Percentiles rank a stretch among this genome's conserved stretches.
Evolutionary conservation across 2,113 vertebrate species (phyloP).

Genomic region (Pachyramphus minor): DNA sequence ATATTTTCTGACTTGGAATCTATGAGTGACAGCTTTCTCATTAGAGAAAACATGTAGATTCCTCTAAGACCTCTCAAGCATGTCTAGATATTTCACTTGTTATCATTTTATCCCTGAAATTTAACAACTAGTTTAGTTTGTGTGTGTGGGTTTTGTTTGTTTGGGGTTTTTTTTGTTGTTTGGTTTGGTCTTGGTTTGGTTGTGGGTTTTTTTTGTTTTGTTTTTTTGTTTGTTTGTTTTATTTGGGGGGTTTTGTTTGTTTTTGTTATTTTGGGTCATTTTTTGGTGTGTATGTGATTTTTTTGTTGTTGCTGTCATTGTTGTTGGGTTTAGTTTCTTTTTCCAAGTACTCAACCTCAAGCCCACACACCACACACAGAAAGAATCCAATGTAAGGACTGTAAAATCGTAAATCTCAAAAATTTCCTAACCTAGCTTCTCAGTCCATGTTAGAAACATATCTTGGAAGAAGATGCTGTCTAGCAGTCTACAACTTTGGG

Average conservation of each 20-base stretch:
- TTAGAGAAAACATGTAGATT: neutral
- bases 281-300: too few relatives aligned
- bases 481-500: neutral
- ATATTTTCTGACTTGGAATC: neutral
- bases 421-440: neutral
- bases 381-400: neutral
- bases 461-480: neutral
- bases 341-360: neutral
- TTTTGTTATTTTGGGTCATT: too few relatives aligned
- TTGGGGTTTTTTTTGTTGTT: neutral
- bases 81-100: neutral
- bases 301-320: neutral
- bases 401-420: neutral
- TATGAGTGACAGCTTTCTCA: neutral
- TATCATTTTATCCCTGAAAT: neutral
- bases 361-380: neutral
- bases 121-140: neutral
- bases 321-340: neutral
- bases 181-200: neutral
- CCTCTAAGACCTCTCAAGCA: neutral
- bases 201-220: too few relatives aligned
- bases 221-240: too few relatives aligned
- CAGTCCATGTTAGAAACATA: neutral
- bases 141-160: neutral
- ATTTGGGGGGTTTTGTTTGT: too few relatives aligned